Base-by-base conservation (phyloP, 2,888 invertebrate genomes). In the Aspidapion aeneum region DNA sequence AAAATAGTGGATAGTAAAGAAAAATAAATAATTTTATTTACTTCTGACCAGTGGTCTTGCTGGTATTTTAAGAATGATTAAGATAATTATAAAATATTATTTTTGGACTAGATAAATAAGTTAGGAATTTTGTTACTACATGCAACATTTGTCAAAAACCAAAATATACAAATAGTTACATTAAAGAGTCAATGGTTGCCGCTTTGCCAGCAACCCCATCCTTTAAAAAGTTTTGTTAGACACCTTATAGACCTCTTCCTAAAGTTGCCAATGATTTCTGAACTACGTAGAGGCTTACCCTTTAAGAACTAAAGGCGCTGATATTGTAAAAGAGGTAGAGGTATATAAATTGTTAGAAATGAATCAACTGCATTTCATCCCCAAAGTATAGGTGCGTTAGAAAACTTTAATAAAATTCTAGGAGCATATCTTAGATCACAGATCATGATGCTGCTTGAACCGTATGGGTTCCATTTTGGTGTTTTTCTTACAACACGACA, bases 151-250 rank as follows among this genome's bases (percentile, higher is more conserved):
- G 68, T 57, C 65, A 68, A 35, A 35, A 35, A 12, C 35, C 3
- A 12, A 35, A 35, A 12, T 12, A 35, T 12, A 35, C 12, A 35
- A 58, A 63, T 57, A 51, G 55, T 57, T 58, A 69, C 64, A 63
- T 48, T n/a, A 64, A 49, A 61, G 63, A 66, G 65, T 63, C 68
- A 48, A 63, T 70, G 60, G 50, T 52, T 20, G 61, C 69, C 19
- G 69, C 66, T 16, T 60, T 64, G 21, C 70, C 69, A 49, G 67
- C 69, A 9, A 51, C 56, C 7, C 59, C 61, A 18, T 57, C 68
- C 20, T 70, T 70, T 55, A 60, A 70, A 58, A 67, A 66, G 57
- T 57, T 68, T 35, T 67, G 68, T 56, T 19, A 55, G 12, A 55
- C 35, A 7, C 68, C 58, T 66, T 63, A 19, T 54, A 66, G 19